A percentile compares a stretch with the other conserved stretches of the same genome.
These are phyloP conservation scores for Puntigrus tetrazona DNA, from an alignment of 2,113 vertebrate species.

Conservation along the genomic window DNA sequence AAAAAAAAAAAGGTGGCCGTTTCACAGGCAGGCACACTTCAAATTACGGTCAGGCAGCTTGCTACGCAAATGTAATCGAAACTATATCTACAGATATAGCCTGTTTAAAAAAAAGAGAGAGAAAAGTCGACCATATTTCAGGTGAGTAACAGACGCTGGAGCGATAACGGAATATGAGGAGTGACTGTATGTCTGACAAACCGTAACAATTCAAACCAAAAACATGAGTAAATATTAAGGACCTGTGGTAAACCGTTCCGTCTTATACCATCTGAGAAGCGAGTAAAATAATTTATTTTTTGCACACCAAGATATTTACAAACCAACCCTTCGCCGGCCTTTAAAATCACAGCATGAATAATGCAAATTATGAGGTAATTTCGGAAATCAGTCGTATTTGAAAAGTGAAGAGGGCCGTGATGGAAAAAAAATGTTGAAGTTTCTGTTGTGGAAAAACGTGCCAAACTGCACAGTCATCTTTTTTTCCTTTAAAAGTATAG, in stretches of 20 bases:
- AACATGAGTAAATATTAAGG: conserved; percentile 31
- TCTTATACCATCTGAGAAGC: conserved; percentile 43
- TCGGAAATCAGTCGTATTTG: conserved; percentile 42
- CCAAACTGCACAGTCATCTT: conserved; percentile 27
- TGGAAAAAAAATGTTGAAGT: conserved; percentile 29
- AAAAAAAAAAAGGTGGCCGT: conserved; percentile 11
- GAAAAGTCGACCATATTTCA: too few relatives aligned
- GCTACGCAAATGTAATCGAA: conserved; percentile 3
- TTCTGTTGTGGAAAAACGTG: conserved; percentile 36
- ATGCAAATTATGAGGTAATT: conserved; percentile 56
- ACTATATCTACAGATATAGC: conserved; percentile 22
- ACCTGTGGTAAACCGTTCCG: conserved; percentile 40
- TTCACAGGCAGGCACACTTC: conserved; percentile 18
- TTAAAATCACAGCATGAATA: conserved; percentile 52
- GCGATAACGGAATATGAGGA: conserved; percentile 3
- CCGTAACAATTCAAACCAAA: conserved; percentile 15
- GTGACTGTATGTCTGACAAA: background rate
- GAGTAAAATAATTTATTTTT: conserved; percentile 42
- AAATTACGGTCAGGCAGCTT: background rate
- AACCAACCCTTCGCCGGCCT: conserved; percentile 38
- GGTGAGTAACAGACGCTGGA: background rate
- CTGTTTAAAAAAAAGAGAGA: conserved; percentile 7
- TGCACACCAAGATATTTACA: conserved; percentile 58
- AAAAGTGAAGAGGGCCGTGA: conserved; percentile 19
- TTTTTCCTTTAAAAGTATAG: conserved; percentile 29